Base-by-base conservation (phyloP, 2,888 invertebrate genomes). In the Leptothorax acervorum region DNA sequence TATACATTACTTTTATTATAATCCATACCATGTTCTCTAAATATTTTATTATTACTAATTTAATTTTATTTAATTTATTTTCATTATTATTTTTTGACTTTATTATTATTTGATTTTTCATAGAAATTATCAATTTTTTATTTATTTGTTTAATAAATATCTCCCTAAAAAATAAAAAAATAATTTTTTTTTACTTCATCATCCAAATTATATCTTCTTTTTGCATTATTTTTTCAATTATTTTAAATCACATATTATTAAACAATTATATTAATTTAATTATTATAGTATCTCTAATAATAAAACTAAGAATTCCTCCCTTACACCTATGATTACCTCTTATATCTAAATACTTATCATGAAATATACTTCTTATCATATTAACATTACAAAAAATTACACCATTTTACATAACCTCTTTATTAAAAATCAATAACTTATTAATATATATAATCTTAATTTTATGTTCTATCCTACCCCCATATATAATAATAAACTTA, bases 341-440 rank as follows among this genome's bases (percentile, higher is more conserved):
- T 63, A 84, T 68, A 42, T 18, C 15, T 35, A 8, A 1, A 51
- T 83, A 62, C 42, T 8, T 73, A 45, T 89, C 92, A 96, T 95
- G 51, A 39, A 18, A 53, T 18, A 35, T 35, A 3, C 5, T 31
- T 4, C 92, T 94, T 86, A 88, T 85, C 8, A 12, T n/a, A 12
- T 11, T 28, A 4, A 73, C 39, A 3, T 2, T 18, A 1, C n/a
- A 12, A 73, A 73, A 73, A 57, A 42, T 57, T n/a, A 28, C 3
- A 0, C 57, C 55, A 0, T 48, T 73, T 9, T 39, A 42, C 3
- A 28, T 57, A 15, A 0, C 57, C 0, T 89, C 88, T 81, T 91
- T 71, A 3, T 12, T 12, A 2, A 12, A 45, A 8, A 12, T 12
- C 0, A 2, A 2, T 42, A 9, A 3, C 0, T 2, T 12, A 45